A percentile compares a stretch with the other conserved stretches of the same genome.
phyloP scores from a whole-genome alignment of 2,113 vertebrate species.

The Lamprologus lemairii region DNA sequence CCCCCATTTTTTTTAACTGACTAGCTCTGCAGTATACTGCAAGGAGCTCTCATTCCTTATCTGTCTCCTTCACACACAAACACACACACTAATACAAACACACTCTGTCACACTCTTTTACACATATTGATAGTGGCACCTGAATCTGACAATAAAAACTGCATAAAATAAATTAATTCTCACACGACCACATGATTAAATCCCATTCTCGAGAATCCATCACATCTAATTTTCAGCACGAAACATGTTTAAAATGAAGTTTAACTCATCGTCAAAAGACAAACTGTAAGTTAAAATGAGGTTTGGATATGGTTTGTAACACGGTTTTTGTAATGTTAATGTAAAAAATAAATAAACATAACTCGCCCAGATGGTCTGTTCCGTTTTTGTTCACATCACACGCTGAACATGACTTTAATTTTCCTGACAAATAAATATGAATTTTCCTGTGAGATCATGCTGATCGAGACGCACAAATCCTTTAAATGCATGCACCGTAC shows the following conservation, averaged over 20 bases:
- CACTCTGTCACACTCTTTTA: background rate
- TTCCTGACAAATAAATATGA: constrained; percentile 2
- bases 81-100: background rate
- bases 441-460: background rate
- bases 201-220: background rate
- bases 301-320: background rate
- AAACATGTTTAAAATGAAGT: background rate
- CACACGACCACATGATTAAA: background rate
- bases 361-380: background rate
- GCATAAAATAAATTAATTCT: background rate
- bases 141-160: constrained; percentile 1
- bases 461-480: background rate
- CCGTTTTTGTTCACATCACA: background rate
- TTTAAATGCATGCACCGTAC: background rate
- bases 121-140: background rate
- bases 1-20: constrained; percentile 21
- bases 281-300: background rate
- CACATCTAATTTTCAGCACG: background rate
- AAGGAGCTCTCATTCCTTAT: constrained; percentile 16
- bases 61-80: background rate
- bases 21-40: constrained; percentile 40
- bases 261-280: background rate
- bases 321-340: background rate
- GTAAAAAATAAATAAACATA: background rate
- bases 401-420: background rate